Base-by-base conservation (phyloP, 2,888 invertebrate species). In the Ferrisia virgata region DNA sequence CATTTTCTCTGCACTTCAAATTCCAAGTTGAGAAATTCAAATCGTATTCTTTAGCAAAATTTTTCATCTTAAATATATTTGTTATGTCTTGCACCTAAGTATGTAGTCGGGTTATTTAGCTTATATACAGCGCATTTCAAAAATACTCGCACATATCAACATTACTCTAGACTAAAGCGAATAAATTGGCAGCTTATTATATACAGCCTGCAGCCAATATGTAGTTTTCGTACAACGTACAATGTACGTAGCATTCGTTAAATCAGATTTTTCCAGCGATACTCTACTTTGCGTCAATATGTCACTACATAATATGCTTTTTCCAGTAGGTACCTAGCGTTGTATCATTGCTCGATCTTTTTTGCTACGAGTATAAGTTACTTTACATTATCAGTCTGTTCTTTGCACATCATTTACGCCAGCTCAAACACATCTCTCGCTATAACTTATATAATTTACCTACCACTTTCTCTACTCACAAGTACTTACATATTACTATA, bases 181-280 rank as follows among this genome's bases (percentile, higher is more conserved):
- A 36, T 76, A 76, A 76, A 76, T 76, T 76, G 72, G 72, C 18
- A 76, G 72, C 72, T 76, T 76, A 76, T 76, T 76, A 36, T 36
- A 18, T 31, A 69, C 69, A 69, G 69, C 69, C 69, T 69, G 28
- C 69, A 69, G 69, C 31, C 53, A n/a, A 22, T 53, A 53, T 9
- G 53, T 8, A 53, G 22, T 22, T 22, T 18, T 22, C 18, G 53
- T 18, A 18, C 18, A 22, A 8, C 22, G 22, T 43, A n/a, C 43
- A n/a, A 43, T n/a, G 43, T 40, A 40, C 11, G 11, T n/a, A 53
- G 8, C 53, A 22, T 53, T 53, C 53, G 53, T 53, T 53, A 53
- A 53, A 53, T 53, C 53, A 22, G 53, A 53, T 53, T 53, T 53
- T 53, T 53, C 53, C 13, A 53, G 22, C 53, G 53, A 53, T 53